These are phyloP conservation scores for Nipponacmea schrenckii DNA, from an alignment of 2,888 invertebrate species.

Conservation along the genomic window DNA sequence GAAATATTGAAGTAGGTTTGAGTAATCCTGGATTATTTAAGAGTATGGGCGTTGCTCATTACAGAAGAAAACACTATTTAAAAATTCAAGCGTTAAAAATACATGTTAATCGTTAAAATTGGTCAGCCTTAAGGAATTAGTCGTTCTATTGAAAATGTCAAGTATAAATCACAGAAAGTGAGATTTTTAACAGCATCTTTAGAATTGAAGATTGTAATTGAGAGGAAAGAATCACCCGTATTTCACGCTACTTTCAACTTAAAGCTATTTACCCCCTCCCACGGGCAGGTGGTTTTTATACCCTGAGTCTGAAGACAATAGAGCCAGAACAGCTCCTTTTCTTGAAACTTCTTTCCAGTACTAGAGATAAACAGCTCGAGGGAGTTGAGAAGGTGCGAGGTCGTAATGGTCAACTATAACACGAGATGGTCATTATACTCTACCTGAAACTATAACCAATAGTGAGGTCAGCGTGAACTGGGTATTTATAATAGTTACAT, in stretches of 20 bases:
- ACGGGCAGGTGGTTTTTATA: constrained; percentile 7
- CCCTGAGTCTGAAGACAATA: neutral
- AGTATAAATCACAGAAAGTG: constrained; percentile 6
- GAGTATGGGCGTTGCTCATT: constrained; percentile 5
- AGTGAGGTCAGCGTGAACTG: too few species aligned
- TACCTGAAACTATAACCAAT: too few species aligned
- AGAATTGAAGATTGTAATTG: constrained; percentile 7
- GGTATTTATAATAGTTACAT: too few species aligned
- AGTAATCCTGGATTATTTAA: constrained; percentile 1
- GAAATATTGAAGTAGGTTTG: neutral
- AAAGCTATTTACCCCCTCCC: constrained; percentile 8
- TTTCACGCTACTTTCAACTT: constrained; percentile 5
- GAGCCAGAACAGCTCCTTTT: neutral
- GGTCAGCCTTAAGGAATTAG: constrained; percentile 9
- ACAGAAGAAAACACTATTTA: neutral
- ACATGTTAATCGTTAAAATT: constrained; percentile 4
- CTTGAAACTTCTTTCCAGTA: neutral
- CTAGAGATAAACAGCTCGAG: constrained; percentile 8
- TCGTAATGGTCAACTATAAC: neutral
- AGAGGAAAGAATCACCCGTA: constrained; percentile 8
- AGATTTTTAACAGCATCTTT: constrained; percentile 8
- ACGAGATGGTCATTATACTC: neutral
- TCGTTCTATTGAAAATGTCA: constrained; percentile 2
- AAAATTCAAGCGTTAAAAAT: constrained; percentile 7
- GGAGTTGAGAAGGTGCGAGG: neutral